These are phyloP conservation scores for Dicrurus megarhynchus DNA, from an alignment of 2,113 vertebrate genomes.

Conservation along the genomic window DNA sequence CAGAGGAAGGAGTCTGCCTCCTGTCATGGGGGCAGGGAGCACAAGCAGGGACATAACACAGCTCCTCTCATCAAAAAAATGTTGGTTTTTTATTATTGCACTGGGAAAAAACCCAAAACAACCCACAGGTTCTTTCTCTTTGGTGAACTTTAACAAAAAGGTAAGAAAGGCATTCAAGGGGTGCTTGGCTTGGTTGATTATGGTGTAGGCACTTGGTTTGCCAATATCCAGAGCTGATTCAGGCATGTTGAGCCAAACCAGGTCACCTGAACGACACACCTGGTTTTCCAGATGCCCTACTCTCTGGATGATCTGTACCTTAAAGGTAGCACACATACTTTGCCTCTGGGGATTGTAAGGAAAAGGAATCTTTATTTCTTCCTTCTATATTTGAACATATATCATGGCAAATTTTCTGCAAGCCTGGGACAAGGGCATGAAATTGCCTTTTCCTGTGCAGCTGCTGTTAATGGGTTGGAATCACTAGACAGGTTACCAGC, in stretches of 20 bases:
- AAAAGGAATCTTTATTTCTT: neutral
- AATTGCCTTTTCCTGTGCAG: neutral
- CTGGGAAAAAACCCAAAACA: neutral
- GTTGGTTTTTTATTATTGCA: slow-evolving; percentile 43
- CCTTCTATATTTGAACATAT: neutral
- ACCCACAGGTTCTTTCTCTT: neutral
- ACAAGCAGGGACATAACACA: neutral
- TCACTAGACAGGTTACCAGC: neutral
- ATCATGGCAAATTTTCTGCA: neutral
- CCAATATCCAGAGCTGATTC: neutral
- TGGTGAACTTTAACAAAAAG: neutral
- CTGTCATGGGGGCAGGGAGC: neutral
- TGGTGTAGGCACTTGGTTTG: neutral
- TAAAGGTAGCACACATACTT: neutral
- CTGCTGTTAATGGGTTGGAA: neutral
- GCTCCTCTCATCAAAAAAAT: neutral
- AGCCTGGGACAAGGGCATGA: neutral
- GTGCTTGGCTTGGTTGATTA: neutral
- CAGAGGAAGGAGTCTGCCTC: neutral
- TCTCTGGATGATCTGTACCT: neutral
- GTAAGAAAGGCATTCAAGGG: slow-evolving; percentile 5
- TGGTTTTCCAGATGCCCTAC: neutral
- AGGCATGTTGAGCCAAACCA: neutral
- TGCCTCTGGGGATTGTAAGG: neutral
- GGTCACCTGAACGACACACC: neutral